Conservation (phyloP, 2,113 vertebrate genomes). For the Podarcis muralis region DNA sequence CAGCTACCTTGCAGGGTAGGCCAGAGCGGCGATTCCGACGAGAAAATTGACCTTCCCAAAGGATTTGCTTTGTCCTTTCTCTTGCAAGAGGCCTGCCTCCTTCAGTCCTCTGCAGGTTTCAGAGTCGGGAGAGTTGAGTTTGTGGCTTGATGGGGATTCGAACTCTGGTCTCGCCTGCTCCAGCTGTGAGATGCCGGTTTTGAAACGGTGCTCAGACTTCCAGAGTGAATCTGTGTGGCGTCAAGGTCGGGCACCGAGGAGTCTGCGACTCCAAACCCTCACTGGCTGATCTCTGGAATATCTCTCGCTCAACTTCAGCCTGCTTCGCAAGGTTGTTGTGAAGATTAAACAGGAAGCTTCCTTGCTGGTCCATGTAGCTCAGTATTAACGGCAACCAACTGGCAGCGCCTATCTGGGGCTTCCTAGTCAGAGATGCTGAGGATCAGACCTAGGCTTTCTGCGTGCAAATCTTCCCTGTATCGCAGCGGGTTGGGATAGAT, state of each 20-base stretch:
- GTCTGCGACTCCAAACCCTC: not conserved
- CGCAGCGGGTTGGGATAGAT: no score
- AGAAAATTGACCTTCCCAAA: not conserved
- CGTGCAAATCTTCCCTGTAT: no score
- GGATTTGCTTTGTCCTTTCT: not conserved
- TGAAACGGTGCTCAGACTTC: no score
- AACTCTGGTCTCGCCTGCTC: no score
- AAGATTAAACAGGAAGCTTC: not conserved
- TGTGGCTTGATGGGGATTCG: not conserved
- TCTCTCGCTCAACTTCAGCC: not conserved
- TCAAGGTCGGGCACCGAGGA: not conserved
- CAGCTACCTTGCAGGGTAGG: no score
- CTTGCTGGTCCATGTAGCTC: no score
- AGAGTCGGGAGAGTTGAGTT: not conserved
- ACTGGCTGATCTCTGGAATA: not conserved
- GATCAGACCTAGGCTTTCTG: no score
- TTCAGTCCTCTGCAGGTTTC: not conserved
- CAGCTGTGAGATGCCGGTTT: no score
- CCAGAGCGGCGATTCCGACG: not conserved
- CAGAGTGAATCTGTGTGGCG: not conserved
- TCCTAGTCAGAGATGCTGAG: no score
- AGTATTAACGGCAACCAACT: no score
- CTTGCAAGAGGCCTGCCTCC: not conserved
- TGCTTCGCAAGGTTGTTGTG: not conserved
- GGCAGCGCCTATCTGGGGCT: no score